phyloP scores from a whole-genome alignment of 1,140 invertebrate species.

The Zeugodacus cucurbitae region DNA sequence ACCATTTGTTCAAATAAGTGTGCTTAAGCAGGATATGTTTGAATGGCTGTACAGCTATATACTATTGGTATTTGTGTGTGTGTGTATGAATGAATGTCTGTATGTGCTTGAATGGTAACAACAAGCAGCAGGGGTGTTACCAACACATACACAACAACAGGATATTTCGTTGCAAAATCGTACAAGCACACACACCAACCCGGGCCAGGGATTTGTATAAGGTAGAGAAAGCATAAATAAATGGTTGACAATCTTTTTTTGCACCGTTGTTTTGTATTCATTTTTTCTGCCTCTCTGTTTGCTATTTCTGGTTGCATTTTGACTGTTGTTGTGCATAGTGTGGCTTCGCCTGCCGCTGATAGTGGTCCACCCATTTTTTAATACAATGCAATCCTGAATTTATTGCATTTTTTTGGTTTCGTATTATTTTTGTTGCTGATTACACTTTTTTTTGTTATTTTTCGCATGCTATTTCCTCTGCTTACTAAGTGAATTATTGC shows the following conservation, averaged over 20 bases:
- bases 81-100: background rate
- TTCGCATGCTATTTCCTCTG: background rate
- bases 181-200: background rate
- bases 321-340: background rate
- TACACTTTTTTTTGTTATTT: slow-evolving; percentile 1
- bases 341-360: background rate
- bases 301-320: background rate
- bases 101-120: background rate
- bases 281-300: background rate
- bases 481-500: slow-evolving; percentile 27
- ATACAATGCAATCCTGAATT: slow-evolving; percentile 32
- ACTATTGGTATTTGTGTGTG: background rate
- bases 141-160: background rate
- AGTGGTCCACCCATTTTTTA: background rate
- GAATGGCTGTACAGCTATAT: background rate
- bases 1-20: slow-evolving; percentile 36
- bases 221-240: slow-evolving; percentile 11
- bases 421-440: slow-evolving; percentile 1
- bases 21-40: slow-evolving; percentile 12
- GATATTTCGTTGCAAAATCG: background rate
- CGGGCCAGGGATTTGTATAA: background rate
- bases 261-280: background rate
- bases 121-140: slow-evolving; percentile 22
- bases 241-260: background rate
- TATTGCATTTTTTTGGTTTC: slow-evolving; percentile 2